Evolutionary conservation across 2,113 vertebrate genomes (phyloP).

Genomic region (Oreochromis aureus): DNA sequence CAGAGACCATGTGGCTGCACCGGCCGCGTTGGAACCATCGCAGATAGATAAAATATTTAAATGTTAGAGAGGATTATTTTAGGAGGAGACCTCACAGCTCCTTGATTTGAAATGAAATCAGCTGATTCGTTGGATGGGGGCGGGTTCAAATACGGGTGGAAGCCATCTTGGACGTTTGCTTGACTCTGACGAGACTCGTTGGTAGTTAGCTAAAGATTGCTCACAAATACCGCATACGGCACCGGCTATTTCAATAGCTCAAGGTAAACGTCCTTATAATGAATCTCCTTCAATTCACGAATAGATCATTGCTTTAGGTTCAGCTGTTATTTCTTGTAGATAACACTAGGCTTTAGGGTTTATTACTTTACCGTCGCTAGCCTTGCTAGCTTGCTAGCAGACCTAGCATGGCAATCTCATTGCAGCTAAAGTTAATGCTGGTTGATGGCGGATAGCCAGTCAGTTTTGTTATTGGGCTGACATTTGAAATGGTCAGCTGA

Average conservation of each 20-base stretch:
- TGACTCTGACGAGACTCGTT: constrained; percentile 47
- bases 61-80: not conserved
- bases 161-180: constrained; percentile 83
- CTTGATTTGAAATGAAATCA: constrained; percentile 63
- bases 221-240: constrained; percentile 41
- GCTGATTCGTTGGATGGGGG: constrained; percentile 64
- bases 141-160: constrained; percentile 79
- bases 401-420: not conserved
- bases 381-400: constrained; percentile 2
- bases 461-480: not conserved
- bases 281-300: accelerated
- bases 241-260: constrained; percentile 26
- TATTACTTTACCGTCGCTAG: not conserved
- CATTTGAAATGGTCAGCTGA: not conserved
- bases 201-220: constrained; percentile 52
- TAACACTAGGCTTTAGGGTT: not conserved
- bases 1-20: no score
- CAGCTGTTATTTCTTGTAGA: not conserved
- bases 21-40: not conserved
- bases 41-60: not conserved
- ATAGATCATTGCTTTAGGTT: accelerated
- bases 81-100: not conserved
- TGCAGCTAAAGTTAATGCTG: not conserved
- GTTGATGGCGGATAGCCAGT: not conserved
- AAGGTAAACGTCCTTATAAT: constrained; percentile 44